Base-by-base conservation (phyloP, 2,888 invertebrate genomes). In the Helleia helle region DNA sequence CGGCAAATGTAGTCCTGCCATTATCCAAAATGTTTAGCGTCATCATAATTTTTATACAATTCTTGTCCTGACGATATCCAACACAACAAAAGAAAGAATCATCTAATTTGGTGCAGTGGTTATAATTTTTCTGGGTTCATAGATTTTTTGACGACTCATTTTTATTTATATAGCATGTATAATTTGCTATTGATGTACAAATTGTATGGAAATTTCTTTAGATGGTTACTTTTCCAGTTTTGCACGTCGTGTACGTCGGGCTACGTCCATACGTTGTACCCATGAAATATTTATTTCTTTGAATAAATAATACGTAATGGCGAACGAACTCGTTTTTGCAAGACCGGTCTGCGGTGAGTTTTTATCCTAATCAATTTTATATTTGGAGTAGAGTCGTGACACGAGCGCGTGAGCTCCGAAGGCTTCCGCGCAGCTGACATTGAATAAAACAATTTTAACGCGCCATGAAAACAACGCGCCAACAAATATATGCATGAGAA, bases 371-470 rank as follows among this genome's bases (percentile, higher is more conserved):
- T 75, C 72, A 74, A 74, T 75, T 73, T 77, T 71, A 70, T 64
- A 76, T 79, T 77, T 74, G 71, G 68, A 71, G 65, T 71, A 65
- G 58, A 71, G 62, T 79, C 75, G 76, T 75, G 80, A 80, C 71
- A 62, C 52, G 58, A 57, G 55, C 65, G 66, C 69, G 65, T 67
- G 69, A 68, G 62, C 52, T 58, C 60, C 48, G 59, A 54, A 52
- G 65, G 71, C 72, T 72, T 71, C 71, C 71, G 70, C 65, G 56
- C 11, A 22, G 22, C 34, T 34, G 34, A 34, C 34, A 34, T 34
- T 34, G 22, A 18, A 22, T 18, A 3, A 22, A 9, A 34, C 28
- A 12, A 22, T 34, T 34, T 34, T 34, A 34, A 34, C 12, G 34
- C 18, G 11, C 34, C 34, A 18, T 34, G 22, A 22, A 22, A 22